phyloP scores from a whole-genome alignment of 2,888 invertebrate genomes.

The Orthosia cruda region DNA sequence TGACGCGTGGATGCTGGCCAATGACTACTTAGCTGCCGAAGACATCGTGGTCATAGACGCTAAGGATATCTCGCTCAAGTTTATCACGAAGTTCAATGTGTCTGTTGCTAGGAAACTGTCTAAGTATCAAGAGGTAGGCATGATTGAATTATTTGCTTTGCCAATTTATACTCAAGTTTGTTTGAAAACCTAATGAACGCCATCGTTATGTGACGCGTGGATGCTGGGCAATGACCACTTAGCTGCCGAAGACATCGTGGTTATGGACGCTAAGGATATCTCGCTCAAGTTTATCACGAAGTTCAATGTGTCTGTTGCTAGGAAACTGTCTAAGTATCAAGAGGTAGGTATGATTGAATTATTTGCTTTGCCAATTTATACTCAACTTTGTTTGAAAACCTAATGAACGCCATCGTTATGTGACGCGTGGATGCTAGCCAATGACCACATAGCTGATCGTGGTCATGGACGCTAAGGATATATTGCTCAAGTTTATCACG shows the following conservation, averaged over 20 bases:
- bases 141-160: too few relatives aligned
- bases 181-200: too few relatives aligned
- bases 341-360: conserved; percentile 78
- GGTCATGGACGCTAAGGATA: conserved; percentile 85
- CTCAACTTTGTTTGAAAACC: too few relatives aligned
- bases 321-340: conserved; percentile 92
- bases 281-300: conserved; percentile 89
- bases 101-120: conserved; percentile 93
- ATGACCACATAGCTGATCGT: conserved; percentile 76
- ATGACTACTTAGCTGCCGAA: conserved; percentile 74
- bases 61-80: conserved; percentile 84
- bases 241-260: conserved; percentile 80
- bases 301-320: conserved; percentile 93
- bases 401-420: conserved; percentile 53
- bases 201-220: conserved; percentile 78
- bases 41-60: conserved; percentile 85
- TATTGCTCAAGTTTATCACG: conserved; percentile 84
- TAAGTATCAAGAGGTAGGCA: conserved; percentile 91
- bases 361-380: too few relatives aligned
- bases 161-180: too few relatives aligned
- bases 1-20: conserved; percentile 81
- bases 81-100: conserved; percentile 92
- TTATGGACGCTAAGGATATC: conserved; percentile 86
- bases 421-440: conserved; percentile 81
- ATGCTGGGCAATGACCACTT: conserved; percentile 74